Conservation (phyloP, 37 sponge, comb jelly and placozoan species). For the Spongilla lacustris region DNA sequence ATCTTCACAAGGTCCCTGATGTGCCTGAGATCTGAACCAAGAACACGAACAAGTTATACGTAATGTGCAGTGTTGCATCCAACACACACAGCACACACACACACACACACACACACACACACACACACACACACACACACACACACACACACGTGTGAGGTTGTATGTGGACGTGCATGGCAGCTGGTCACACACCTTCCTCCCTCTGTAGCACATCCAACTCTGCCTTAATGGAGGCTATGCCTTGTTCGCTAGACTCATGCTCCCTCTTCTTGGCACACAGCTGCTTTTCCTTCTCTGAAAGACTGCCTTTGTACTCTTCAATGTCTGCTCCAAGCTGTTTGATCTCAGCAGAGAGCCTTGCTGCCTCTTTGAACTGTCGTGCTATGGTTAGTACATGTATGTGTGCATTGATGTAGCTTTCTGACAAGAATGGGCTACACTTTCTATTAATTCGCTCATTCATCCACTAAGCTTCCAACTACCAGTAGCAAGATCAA, state of each 20-base stretch:
- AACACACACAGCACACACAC: too few species aligned
- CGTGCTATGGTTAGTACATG: slow-evolving; percentile 20
- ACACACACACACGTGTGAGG: not conserved
- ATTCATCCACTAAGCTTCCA: too few species aligned
- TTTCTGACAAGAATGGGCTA: too few species aligned
- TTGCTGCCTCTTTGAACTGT: slow-evolving; percentile 50
- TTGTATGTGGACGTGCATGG: not conserved
- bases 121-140: not conserved
- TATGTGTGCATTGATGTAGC: not conserved
- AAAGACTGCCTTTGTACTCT: not conserved
- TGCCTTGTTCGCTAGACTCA: not conserved
- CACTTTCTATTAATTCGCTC: not conserved
- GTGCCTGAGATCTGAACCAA: too few species aligned
- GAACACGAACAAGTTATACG: not conserved
- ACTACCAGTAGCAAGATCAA: too few species aligned
- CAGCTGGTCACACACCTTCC: slow-evolving; percentile 34
- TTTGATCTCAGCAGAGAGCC: slow-evolving; percentile 39
- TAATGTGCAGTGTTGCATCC: too few species aligned
- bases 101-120: not conserved
- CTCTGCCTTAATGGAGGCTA: slow-evolving; percentile 13
- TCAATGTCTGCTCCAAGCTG: slow-evolving; percentile 8
- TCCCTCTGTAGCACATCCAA: slow-evolving; percentile 4
- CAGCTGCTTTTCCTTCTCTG: not conserved
- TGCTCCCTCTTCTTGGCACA: not conserved
- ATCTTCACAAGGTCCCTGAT: too few species aligned